Evolutionary conservation across 2,113 vertebrate species (phyloP).

Genomic region (Clarias magur): DNA sequence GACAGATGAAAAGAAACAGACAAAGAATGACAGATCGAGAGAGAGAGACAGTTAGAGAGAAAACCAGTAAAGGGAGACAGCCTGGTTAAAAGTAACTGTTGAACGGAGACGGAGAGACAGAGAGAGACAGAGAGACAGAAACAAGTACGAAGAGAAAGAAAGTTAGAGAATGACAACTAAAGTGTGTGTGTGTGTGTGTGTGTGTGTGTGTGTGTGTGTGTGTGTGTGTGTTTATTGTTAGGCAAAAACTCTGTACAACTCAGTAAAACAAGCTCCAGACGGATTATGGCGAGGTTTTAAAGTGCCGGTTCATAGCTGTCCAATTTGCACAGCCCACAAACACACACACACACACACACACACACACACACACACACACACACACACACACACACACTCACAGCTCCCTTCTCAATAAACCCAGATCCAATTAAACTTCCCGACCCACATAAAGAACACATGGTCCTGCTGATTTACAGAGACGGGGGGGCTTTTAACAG

Average conservation of each 20-base stretch:
- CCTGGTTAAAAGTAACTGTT: too few relatives aligned
- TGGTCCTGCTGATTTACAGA: conserved; percentile 8
- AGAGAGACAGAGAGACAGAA: too few relatives aligned
- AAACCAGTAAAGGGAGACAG: too few relatives aligned
- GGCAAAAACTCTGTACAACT: conserved; percentile 18
- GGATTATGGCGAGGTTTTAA: conserved; percentile 30
- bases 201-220: conserved; percentile 12
- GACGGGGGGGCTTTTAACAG: background rate
- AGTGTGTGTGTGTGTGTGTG: background rate
- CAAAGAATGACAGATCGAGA: too few relatives aligned
- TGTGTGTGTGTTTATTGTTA: background rate
- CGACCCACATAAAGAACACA: conserved; percentile 51
- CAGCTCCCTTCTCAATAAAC: conserved; percentile 45
- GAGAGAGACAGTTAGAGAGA: too few relatives aligned
- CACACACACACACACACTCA: conserved; percentile 30
- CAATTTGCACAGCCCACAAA: conserved; percentile 38
- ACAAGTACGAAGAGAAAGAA: too few relatives aligned
- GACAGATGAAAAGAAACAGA: too few relatives aligned
- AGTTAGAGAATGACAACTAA: background rate
- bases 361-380: conserved; percentile 34
- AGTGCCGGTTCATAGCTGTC: conserved; percentile 32
- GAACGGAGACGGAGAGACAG: too few relatives aligned
- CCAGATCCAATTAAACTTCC: conserved; percentile 53
- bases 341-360: conserved; percentile 32
- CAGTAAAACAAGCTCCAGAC: conserved; percentile 12